Conservation (phyloP, 2,888 invertebrate genomes). For the Thymelicus sylvestris region DNA sequence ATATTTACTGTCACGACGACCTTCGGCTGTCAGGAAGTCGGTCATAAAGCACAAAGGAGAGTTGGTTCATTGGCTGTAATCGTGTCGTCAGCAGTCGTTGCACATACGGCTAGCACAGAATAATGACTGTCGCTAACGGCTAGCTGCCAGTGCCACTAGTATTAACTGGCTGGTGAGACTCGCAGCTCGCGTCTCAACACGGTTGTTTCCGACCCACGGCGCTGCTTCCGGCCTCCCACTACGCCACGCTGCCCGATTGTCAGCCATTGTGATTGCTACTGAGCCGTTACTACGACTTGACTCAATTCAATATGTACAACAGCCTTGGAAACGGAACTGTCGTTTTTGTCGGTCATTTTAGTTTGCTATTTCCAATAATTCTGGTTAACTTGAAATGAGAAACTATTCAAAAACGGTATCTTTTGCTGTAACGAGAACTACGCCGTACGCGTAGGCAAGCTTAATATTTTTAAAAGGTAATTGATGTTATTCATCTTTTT, state of each 20-base stretch:
- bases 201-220: conserved; percentile 11
- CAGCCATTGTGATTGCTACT: conserved; percentile 4
- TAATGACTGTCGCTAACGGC: too few relatives aligned
- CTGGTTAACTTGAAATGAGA: not conserved
- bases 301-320: not conserved
- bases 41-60: conserved; percentile 15
- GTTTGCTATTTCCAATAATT: not conserved
- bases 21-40: conserved; percentile 23
- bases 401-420: not conserved
- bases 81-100: conserved; percentile 7
- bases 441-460: too few relatives aligned
- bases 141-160: too few relatives aligned
- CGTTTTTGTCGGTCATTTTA: not conserved
- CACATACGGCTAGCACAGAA: conserved; percentile 3
- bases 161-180: too few relatives aligned
- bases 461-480: too few relatives aligned
- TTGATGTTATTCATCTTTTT: too few relatives aligned
- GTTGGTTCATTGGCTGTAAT: not conserved
- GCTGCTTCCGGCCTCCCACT: conserved; percentile 16
- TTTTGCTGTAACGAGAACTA: too few relatives aligned
- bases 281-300: not conserved
- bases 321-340: too few relatives aligned
- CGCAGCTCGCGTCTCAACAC: not conserved
- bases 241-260: not conserved
- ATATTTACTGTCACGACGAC: conserved; percentile 8